Percentiles rank a stretch among this genome's conserved stretches.
Evolutionary conservation across 2,888 invertebrate species (phyloP).

Genomic region (Aspidapion aeneum): DNA sequence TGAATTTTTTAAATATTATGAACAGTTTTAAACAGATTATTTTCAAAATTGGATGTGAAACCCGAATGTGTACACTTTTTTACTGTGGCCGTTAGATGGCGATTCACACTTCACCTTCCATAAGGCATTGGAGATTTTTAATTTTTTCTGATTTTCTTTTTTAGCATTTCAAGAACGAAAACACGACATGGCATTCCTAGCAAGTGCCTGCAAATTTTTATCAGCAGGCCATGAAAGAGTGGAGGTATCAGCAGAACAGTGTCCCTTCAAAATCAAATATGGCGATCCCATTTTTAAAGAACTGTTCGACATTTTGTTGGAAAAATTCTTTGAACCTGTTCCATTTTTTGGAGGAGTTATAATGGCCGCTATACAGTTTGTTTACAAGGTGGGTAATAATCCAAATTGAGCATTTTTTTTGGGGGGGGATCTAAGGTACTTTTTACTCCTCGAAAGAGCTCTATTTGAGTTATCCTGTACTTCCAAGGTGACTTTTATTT

Average conservation of each 20-base stretch:
- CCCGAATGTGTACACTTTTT: too few relatives aligned
- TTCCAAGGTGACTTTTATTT: too few relatives aligned
- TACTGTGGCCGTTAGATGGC: too few relatives aligned
- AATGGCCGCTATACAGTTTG: conserved; percentile 55
- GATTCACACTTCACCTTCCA: too few relatives aligned
- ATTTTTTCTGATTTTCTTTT: too few relatives aligned
- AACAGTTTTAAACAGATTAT: too few relatives aligned
- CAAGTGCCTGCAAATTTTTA: conserved; percentile 58
- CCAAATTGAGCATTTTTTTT: too few relatives aligned
- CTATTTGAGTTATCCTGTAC: too few relatives aligned
- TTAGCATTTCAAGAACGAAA: conserved; percentile 52
- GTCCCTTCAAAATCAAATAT: conserved; percentile 44
- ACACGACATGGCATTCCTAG: conserved; percentile 53
- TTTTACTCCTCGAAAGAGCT: too few relatives aligned
- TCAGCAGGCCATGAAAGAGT: conserved; percentile 45
- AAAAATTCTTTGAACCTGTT: conserved; percentile 49
- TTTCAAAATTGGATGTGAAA: too few relatives aligned
- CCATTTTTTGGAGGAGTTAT: conserved; percentile 56
- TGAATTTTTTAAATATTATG: not conserved
- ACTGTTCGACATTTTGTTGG: conserved; percentile 49
- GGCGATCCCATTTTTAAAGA: conserved; percentile 56
- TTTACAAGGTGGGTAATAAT: conserved; percentile 52
- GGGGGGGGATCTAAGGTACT: too few relatives aligned
- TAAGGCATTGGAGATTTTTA: too few relatives aligned
- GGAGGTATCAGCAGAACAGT: conserved; percentile 38